Base-by-base conservation (phyloP, 2,113 vertebrate species). In the Odobenus rosmarus region DNA sequence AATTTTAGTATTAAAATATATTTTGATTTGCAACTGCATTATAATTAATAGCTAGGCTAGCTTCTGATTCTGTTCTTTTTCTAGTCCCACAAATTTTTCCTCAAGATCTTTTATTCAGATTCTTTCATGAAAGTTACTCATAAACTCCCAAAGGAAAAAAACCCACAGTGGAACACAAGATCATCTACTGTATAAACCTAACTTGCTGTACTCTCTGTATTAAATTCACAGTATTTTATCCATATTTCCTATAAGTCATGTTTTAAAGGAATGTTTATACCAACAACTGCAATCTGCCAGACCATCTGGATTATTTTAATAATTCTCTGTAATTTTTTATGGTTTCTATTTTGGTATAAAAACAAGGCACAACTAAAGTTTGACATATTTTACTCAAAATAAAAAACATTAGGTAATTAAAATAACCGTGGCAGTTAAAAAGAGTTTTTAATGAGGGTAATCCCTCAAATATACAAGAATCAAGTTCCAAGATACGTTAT, bases 371-470 rank as follows among this genome's bases (percentile, higher is more conserved):
- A 92, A 85, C 76, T 55, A 49, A 94, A 76, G 59, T 49, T 36
- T 55, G 36, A 86, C 36, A 90, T 76, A 92, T 90, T 97, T 96
- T 77, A 94, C 86, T 82, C 24, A 96, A 94, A 92, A 92, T 72
- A 85, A 59, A 93, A 97, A 93, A 67, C 21, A 84, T 81, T 55
- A 46, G 51, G n/a, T 69, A 85, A 94, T 84, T 59, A 83, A 93
- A 89, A 95, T 90, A 95, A 96, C 49, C 1, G 33, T 71, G 39
- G 14, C 49, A 87, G 61, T 71, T 92, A 88, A 83, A 81, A 89
- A 46, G 31, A 93, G 39, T 71, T 96, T 94, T 95, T 92, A 87
- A 80, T 80, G n/a, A 83, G 39, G 33, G 59, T 82, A 77, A 46
- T 84, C 24, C 39, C 46, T 95, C 24, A 96, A 90, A 71, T 92